A percentile compares a stretch with the other conserved stretches of the same genome.
Evolutionary conservation across 2,888 invertebrate species (phyloP).

Genomic region (Keiferia lycopersicella): DNA sequence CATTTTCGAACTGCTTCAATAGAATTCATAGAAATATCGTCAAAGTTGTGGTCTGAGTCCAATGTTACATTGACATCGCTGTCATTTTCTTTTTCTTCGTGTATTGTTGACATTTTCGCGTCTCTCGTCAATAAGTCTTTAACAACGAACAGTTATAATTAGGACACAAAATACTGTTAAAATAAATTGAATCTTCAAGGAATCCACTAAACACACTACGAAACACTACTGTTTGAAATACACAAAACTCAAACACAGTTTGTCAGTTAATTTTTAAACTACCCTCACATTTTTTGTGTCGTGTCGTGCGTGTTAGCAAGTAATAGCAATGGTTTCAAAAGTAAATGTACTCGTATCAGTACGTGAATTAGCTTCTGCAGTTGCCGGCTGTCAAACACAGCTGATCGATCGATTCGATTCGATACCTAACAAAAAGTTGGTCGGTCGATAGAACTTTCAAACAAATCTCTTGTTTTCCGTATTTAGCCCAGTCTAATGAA

Average conservation of each 20-base stretch:
- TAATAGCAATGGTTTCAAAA: neutral
- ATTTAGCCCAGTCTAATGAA: neutral
- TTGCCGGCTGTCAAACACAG: slow-evolving; percentile 20
- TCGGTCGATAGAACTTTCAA: neutral
- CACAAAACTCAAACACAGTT: too few relatives aligned
- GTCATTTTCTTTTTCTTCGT: slow-evolving; percentile 40
- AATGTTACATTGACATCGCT: slow-evolving; percentile 42
- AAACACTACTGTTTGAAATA: too few relatives aligned
- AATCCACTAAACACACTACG: neutral
- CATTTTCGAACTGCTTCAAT: slow-evolving; percentile 67
- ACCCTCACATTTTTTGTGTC: neutral
- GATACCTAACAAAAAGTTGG: neutral
- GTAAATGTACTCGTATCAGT: neutral
- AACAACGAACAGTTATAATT: neutral
- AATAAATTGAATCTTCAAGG: neutral
- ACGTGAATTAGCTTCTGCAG: slow-evolving; percentile 4
- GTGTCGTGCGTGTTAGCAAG: too few relatives aligned
- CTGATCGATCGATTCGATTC: slow-evolving; percentile 7
- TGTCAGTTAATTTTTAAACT: too few relatives aligned
- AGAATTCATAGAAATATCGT: slow-evolving; percentile 44
- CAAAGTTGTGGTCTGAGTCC: neutral
- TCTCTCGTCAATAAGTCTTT: neutral
- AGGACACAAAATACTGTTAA: neutral
- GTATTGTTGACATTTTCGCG: slow-evolving; percentile 33
- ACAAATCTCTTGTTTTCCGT: neutral